Evolutionary conservation across 2,888 invertebrate species (phyloP).

Genomic region (Chromoteleia sp.): DNA sequence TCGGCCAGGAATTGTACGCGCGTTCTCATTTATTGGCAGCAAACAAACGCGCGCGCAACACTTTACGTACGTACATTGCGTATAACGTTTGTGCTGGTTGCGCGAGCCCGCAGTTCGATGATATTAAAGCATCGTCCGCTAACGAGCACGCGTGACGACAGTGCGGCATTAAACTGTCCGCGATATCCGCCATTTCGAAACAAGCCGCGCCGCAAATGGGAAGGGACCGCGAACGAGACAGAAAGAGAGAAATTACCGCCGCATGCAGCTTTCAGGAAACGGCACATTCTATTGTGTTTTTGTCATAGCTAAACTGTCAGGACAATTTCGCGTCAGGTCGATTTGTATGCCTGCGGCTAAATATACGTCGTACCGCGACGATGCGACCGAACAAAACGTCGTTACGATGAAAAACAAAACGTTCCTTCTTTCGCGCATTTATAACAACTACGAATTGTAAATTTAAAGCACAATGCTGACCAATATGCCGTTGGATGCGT

Average conservation of each 20-base stretch:
- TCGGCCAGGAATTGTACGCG: slow-evolving; percentile 23
- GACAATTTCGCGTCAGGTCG: slow-evolving; percentile 79
- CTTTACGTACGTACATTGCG: slow-evolving; percentile 36
- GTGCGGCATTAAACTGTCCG: slow-evolving; percentile 81
- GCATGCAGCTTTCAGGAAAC: slow-evolving; percentile 83
- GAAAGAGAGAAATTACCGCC: slow-evolving; percentile 77
- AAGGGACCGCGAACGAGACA: slow-evolving; percentile 57
- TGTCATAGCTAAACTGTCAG: slow-evolving; percentile 84
- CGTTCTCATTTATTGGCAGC: slow-evolving; percentile 36
- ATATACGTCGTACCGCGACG: slow-evolving; percentile 47
- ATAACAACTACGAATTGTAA: no score
- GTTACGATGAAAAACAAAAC: slow-evolving; percentile 44
- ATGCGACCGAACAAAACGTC: slow-evolving; percentile 41
- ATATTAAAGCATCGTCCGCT: slow-evolving; percentile 66
- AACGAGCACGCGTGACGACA: slow-evolving; percentile 75
- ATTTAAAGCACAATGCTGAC: no score
- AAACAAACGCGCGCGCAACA: slow-evolving; percentile 30
- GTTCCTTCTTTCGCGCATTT: no score
- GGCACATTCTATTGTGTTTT: slow-evolving; percentile 84
- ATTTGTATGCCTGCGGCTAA: slow-evolving; percentile 73
- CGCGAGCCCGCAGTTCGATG: slow-evolving; percentile 54
- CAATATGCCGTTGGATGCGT: no score
- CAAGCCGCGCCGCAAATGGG: slow-evolving; percentile 69
- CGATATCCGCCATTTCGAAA: slow-evolving; percentile 82
- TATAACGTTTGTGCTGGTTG: slow-evolving; percentile 40